Conservation (phyloP, 2,888 invertebrate species). For the Eilema depressum region DNA sequence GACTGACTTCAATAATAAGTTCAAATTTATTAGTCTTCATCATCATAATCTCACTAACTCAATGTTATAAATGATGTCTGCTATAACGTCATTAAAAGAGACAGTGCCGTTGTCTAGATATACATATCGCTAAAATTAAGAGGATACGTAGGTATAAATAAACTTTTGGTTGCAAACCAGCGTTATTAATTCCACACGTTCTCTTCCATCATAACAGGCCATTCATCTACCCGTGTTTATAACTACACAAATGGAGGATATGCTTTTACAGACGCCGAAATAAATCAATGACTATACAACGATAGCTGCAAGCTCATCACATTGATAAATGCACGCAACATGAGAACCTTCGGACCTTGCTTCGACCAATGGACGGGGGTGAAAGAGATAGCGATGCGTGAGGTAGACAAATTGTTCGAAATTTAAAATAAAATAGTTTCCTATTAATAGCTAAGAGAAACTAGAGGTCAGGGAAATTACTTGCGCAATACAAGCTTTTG, state of each 20-base stretch:
- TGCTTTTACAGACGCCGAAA: constrained; percentile 68
- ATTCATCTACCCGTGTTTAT: constrained; percentile 62
- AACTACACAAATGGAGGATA: constrained; percentile 68
- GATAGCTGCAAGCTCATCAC: constrained; percentile 75
- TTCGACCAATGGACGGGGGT: constrained; percentile 33
- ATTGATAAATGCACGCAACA: constrained; percentile 77
- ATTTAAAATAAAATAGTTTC: neutral
- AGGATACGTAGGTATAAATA: neutral
- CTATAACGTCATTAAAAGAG: neutral
- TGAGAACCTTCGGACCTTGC: constrained; percentile 61
- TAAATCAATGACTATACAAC: constrained; percentile 72
- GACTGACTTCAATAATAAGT: too few species aligned
- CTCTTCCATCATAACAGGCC: constrained; percentile 33
- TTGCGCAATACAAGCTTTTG: too few species aligned
- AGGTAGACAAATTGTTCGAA: neutral
- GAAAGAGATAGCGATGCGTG: constrained; percentile 1
- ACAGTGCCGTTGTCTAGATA: neutral
- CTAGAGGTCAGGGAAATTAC: too few species aligned
- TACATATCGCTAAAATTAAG: neutral
- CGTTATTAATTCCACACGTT: constrained; percentile 8
- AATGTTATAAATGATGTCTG: neutral
- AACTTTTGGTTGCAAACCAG: neutral
- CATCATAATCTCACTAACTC: neutral
- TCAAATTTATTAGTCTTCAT: too few species aligned
- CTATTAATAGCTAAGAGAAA: too few species aligned